Evolutionary conservation across 1,140 invertebrate genomes (phyloP), one percentile per base, ranked within the genome.

Genomic region (Trichonephila inaurata): DNA sequence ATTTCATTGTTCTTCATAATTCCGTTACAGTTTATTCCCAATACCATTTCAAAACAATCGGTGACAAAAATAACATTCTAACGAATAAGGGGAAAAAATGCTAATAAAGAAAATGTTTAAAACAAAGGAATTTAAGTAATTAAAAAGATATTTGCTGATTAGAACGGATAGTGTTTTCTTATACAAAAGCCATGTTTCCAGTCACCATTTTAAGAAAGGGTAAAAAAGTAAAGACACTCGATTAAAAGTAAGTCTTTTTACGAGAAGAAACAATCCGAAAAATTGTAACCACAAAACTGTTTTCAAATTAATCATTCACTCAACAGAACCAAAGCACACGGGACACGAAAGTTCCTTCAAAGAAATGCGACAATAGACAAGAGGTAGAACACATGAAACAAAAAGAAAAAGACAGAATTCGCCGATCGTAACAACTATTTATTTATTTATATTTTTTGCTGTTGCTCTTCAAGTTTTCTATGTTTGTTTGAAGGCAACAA

Each of bases 301-400:
- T 93, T 89, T 61, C 44, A 87, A 81, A 93, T 93, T 93, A 93
- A 93, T 93, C 85, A 93, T 93, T 93, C 40, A 93, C 91, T 92
- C 83, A 33, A 87, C 83, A 81, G 40, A 87, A 85, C 19, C 40
- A 72, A 92, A 92, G 72, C 91, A 21, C 91, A 33, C 19, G 91
- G 58, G 91, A 92, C 62, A 21, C 16, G 24, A 62, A 88, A 85
- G 58, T 24, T 62, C 61, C 61, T 40, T 61, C 86, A 66, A 40
- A 40, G 24, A 88, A n/a, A 33, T 60, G 14, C 82, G 8, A 51
- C 19, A 58, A 21, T 24, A 8, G 51, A 24, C 33, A 40, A 14
- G 18, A 14, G 14, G 14, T 28, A 72, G 16, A 16, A 24, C 14
- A 82, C 44, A 83, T 51, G 51, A 83, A n/a, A 83, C 8, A 51